Evolutionary conservation across 2,797 vertebrate genomes (phyloP), one percentile per base, ranked within the genome.

Genomic region (Sardinella longiceps): DNA sequence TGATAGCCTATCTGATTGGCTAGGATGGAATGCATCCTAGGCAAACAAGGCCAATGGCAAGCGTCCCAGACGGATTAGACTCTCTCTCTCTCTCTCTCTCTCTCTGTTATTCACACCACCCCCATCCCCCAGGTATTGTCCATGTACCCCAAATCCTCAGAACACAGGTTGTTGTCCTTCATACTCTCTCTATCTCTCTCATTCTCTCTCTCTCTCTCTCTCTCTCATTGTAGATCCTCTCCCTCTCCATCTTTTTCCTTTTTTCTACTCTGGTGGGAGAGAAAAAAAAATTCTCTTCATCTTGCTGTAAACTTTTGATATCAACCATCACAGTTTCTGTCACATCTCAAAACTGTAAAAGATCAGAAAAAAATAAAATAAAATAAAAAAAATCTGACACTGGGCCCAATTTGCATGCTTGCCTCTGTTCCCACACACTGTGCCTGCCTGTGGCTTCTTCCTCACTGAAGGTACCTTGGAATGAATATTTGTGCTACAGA

Each of bases 201-300:
- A 85, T 30, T 66, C 63, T 25, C 81, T 56, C n/a, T 80, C 63
- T n/a, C 14, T n/a, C n/a, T n/a, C n/a, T n/a, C n/a, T n/a, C n/a
- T n/a, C n/a, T n/a, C n/a, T n/a, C n/a, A n/a, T n/a, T n/a, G n/a
- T n/a, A n/a, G n/a, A n/a, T n/a, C n/a, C 51, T 70, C 30, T 81
- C 18, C n/a, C 84, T 86, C 82, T 48, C 81, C 84, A 23, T 20
- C 51, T 53, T 9, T 53, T 53, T 53, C 20, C n/a, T n/a, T n/a
- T n/a, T n/a, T n/a, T n/a, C n/a, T n/a, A 5, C 51, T 53, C 18
- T 20, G 51, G 51, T 53, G 51, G 14, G 50, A 20, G 20, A 51
- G 6, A 53, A 50, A 56, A 23, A 6, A 23, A 56, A 20, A 9
- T n/a, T 25, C 56, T 25, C n/a, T 60, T 60, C 56, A 60, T 60